These are phyloP conservation scores for Trachythela sp. DNA, from an alignment of 64 coral and sea anemone species.

Conservation along the genomic window DNA sequence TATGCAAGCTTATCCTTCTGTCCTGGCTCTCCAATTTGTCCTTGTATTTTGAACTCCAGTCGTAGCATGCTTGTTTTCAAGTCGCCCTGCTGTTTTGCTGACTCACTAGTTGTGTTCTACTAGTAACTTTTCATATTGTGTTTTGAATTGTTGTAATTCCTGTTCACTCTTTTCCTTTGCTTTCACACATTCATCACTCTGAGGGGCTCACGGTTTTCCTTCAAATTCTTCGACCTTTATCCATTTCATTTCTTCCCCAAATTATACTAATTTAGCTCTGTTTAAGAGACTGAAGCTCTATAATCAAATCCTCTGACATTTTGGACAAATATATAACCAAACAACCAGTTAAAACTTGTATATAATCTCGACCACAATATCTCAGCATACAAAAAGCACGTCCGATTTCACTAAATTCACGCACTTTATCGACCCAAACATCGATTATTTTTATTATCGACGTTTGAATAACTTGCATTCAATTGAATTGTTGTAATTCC, in stretches of 20 bases:
- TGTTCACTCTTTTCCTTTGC: background rate
- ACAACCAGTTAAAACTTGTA: too few relatives aligned
- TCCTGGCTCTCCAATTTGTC: background rate
- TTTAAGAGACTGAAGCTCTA: background rate
- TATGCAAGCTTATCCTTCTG: conserved; percentile 8
- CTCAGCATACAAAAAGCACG: too few relatives aligned
- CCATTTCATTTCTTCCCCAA: background rate
- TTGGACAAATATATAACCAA: background rate
- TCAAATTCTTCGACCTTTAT: background rate
- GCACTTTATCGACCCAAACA: too few relatives aligned
- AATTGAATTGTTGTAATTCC: background rate
- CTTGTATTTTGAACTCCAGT: background rate
- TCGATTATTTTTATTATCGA: too few relatives aligned
- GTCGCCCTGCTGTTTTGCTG: background rate
- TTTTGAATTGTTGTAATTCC: background rate
- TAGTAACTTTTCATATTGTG: background rate
- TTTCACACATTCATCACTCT: background rate
- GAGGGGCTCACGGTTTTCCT: background rate
- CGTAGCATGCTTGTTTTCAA: background rate
- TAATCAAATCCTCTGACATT: conserved; percentile 11
- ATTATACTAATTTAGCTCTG: background rate
- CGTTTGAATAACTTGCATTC: too few relatives aligned
- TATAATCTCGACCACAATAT: too few relatives aligned
- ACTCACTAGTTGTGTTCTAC: background rate
- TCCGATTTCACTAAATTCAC: too few relatives aligned